Conservation (phyloP, 2,113 vertebrate species). For the Hypocryptadius cinnamomeus region DNA sequence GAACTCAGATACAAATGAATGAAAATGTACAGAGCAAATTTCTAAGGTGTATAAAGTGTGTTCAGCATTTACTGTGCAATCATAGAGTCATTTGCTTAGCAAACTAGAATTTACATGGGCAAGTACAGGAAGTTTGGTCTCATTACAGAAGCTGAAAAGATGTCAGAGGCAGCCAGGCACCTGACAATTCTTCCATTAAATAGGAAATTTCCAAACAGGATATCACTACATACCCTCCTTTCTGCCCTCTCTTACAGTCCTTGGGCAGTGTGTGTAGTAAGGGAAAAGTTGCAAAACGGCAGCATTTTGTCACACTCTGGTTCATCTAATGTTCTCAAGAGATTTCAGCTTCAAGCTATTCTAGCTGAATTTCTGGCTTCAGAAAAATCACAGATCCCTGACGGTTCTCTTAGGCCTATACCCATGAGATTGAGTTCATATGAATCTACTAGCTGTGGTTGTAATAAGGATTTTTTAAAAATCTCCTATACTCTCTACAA, state of each 20-base stretch:
- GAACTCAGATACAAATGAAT: not conserved
- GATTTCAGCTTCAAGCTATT: not conserved
- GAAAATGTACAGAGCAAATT: not conserved
- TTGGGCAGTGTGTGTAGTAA: not conserved
- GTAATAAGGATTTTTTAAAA: not conserved
- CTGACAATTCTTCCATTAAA: not conserved
- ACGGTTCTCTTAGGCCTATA: not conserved
- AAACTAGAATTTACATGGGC: not conserved
- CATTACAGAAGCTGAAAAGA: not conserved
- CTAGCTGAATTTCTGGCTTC: not conserved
- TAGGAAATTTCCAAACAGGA: not conserved
- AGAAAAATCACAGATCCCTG: not conserved
- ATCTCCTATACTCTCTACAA: not conserved
- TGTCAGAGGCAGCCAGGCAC: not conserved
- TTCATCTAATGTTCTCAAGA: not conserved
- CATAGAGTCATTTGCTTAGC: not conserved
- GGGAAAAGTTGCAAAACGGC: not conserved
- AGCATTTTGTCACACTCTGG: not conserved
- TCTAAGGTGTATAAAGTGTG: not conserved
- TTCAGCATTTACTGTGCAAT: not conserved
- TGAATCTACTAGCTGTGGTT: not conserved
- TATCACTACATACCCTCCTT: not conserved
- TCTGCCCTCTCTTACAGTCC: not conserved
- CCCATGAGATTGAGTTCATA: not conserved
- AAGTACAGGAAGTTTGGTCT: not conserved